Base-by-base conservation (phyloP, 2,888 invertebrate genomes). In the Norana najaformis region DNA sequence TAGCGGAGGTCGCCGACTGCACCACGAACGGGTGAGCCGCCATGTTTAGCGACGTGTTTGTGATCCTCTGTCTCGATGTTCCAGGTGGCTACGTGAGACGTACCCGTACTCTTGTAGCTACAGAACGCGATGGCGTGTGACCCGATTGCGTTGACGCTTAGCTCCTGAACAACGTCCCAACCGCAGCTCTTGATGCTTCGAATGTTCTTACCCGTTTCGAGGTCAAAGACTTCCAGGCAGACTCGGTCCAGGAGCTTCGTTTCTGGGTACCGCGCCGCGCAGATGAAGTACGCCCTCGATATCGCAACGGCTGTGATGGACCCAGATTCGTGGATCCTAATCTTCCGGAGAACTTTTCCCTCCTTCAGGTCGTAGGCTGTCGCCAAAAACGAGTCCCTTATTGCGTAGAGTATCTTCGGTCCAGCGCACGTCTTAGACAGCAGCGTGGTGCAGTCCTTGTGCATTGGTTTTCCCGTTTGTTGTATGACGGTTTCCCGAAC, bases 41-140 rank as follows among this genome's bases (percentile, higher is more conserved):
- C 92, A 91, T 94, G 94, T 14, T 92, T 91, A 11, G 94, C 94
- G n/a, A 94, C 91, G 92, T 95, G 95, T 91, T 94, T 94, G 92
- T 95, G 94, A 89, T 94, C 94, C 90, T 94, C 94, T 0, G 94
- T 94, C 92, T 94, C 95, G 82, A 94, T 91, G 91, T 94, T 94
- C 94, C 94, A 95, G 3, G 94, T 92, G 30, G 93, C 94, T 34
- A 94, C 93, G 91, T 94, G 93, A 1, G 94, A 94, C 18, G 93
- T 93, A 88, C 93, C 93, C 69, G 90, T 92, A 88, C 93, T 92
- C 88, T 93, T 92, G 0, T 93, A 93, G 13, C 93, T 91, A 89
- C 93, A 93, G 5, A 94, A 92, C 18, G 93, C 93, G 34, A 95
- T 92, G 11, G 93, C 94, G 90, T 94, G 94, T 14, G 94, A 94